These are phyloP conservation scores for Barbus barbus DNA, from an alignment of 2,113 vertebrate species.

Conservation along the genomic window DNA sequence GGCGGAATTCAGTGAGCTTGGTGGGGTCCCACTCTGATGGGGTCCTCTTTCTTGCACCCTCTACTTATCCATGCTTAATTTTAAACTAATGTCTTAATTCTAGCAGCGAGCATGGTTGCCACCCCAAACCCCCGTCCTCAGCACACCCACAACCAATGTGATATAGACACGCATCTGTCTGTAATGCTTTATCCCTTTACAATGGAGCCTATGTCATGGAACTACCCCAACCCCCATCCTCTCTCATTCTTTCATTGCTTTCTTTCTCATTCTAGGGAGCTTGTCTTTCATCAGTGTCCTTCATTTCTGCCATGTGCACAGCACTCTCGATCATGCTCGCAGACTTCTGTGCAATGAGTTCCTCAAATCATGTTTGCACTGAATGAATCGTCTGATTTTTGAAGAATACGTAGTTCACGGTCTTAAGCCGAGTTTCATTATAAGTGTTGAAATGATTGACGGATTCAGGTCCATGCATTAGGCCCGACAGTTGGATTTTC, in stretches of 20 bases:
- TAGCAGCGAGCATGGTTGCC: conserved; percentile 52
- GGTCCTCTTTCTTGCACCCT: conserved; percentile 24
- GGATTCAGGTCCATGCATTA: not conserved
- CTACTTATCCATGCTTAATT: conserved; percentile 50
- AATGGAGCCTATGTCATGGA: conserved; percentile 51
- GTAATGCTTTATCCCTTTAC: conserved; percentile 47
- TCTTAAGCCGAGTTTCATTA: not conserved
- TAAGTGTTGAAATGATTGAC: not conserved
- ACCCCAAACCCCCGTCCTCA: conserved; percentile 1
- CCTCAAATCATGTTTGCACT: not conserved
- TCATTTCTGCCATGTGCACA: conserved; percentile 35
- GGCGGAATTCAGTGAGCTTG: conserved; percentile 50
- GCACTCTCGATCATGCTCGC: not conserved
- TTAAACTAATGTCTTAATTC: conserved; percentile 68
- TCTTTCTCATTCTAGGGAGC: conserved; percentile 39
- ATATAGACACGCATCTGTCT: conserved; percentile 9
- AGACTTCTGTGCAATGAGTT: not conserved
- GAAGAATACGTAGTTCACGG: not conserved
- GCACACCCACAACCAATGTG: not conserved
- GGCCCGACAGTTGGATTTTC: not conserved
- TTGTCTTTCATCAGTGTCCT: conserved; percentile 53
- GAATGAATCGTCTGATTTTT: not conserved
- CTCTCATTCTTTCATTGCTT: conserved; percentile 39
- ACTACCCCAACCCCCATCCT: conserved; percentile 22
- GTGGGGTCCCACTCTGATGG: conserved; percentile 48